phyloP scores from a whole-genome alignment of 2,888 invertebrate genomes.

The Hoplodrina blanda region DNA sequence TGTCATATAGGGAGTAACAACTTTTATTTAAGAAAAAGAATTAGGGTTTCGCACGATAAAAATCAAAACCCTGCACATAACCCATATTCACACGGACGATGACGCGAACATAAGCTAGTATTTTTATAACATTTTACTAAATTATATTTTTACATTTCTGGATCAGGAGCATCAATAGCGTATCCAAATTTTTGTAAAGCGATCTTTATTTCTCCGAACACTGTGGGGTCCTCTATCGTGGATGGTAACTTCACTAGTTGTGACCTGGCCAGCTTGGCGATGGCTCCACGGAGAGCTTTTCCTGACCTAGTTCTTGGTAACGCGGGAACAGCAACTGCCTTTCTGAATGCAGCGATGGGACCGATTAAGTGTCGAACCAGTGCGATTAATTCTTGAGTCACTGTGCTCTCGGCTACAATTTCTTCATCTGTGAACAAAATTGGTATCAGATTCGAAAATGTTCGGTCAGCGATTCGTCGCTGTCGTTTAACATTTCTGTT shows the following conservation, averaged over 20 bases:
- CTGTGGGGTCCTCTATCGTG: constrained; percentile 96
- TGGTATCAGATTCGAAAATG: background rate
- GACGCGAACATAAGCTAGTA: background rate
- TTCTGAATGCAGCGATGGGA: constrained; percentile 96
- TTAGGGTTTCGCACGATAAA: too few species aligned
- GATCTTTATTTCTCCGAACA: constrained; percentile 94
- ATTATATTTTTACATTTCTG: constrained; percentile 78
- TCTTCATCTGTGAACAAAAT: constrained; percentile 80
- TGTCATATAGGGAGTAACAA: too few species aligned
- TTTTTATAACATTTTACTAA: constrained; percentile 5
- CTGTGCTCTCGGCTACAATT: constrained; percentile 84
- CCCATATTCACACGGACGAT: too few species aligned
- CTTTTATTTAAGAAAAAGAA: too few species aligned
- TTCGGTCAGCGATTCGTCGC: too few species aligned
- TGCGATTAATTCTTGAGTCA: constrained; percentile 85
- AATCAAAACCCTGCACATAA: too few species aligned
- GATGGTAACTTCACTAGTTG: constrained; percentile 95
- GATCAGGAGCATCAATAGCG: constrained; percentile 93
- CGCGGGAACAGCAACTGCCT: constrained; percentile 94
- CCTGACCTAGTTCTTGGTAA: constrained; percentile 96
- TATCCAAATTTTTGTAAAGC: constrained; percentile 94
- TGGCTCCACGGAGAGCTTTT: constrained; percentile 93
- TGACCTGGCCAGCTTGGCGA: constrained; percentile 95
- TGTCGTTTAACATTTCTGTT: too few species aligned
- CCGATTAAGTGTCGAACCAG: constrained; percentile 92